These are phyloP conservation scores for Variabilichromis moorii DNA, from an alignment of 2,113 vertebrate genomes.

Conservation along the genomic window DNA sequence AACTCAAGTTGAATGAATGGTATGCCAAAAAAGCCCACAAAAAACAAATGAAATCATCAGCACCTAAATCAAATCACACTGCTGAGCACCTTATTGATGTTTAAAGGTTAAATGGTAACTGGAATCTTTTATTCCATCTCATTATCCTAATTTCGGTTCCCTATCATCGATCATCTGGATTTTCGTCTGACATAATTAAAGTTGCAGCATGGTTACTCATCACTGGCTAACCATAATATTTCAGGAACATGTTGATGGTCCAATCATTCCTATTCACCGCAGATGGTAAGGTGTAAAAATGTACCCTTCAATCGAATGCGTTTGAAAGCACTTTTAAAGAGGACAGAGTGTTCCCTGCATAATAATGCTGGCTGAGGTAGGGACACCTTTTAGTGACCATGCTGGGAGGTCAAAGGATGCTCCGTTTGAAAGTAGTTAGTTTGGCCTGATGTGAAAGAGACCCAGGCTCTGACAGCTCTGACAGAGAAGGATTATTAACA, in stretches of 20 bases:
- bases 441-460: conserved; percentile 32
- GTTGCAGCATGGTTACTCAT: neutral
- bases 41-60: neutral
- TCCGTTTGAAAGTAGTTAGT: conserved; percentile 65
- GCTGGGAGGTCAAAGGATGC: conserved; percentile 49
- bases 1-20: neutral
- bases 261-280: conserved; percentile 17
- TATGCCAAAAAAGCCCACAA: neutral
- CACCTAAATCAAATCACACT: neutral
- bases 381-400: conserved; percentile 43
- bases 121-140: neutral
- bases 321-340: conserved; percentile 50
- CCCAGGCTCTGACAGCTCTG: conserved; percentile 29
- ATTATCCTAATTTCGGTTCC: neutral
- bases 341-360: conserved; percentile 37
- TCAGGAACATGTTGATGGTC: neutral
- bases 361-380: conserved; percentile 38
- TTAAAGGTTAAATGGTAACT: neutral
- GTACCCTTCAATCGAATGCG: conserved; percentile 29
- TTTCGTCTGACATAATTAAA: neutral
- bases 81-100: neutral
- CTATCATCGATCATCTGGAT: neutral
- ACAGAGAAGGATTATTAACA: conserved; percentile 9
- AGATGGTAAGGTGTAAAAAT: neutral
- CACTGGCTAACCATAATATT: neutral